These are phyloP conservation scores for Uropsilus gracilis DNA, from an alignment of 2,113 vertebrate genomes.

Conservation along the genomic window DNA sequence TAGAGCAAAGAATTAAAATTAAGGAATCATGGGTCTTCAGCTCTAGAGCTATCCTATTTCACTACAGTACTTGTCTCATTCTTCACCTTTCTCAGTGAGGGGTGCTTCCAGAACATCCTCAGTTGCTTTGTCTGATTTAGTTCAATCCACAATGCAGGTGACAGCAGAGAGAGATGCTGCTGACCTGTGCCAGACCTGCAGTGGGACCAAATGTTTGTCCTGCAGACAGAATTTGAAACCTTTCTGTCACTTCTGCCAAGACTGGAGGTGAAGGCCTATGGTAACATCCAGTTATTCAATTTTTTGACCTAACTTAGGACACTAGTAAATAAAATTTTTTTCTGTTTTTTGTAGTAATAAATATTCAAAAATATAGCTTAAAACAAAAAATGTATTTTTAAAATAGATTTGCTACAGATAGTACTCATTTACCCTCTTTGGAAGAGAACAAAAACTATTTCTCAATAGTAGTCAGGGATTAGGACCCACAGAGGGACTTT, in stretches of 20 bases:
- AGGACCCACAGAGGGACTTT: neutral
- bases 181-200: neutral
- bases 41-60: neutral
- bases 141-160: too few relatives aligned
- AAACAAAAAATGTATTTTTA: neutral
- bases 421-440: neutral
- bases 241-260: neutral
- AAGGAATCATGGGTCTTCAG: neutral
- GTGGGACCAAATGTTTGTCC: neutral
- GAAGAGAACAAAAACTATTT: neutral
- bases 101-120: too few relatives aligned
- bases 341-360: neutral
- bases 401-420: neutral
- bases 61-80: neutral
- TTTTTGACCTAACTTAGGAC: neutral
- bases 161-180: neutral
- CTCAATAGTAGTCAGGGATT: neutral
- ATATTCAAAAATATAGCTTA: neutral
- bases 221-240: neutral
- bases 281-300: neutral
- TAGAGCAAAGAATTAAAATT: conserved; percentile 19
- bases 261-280: neutral
- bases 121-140: neutral
- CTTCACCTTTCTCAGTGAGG: neutral
- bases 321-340: neutral